A percentile compares a stretch with the other conserved stretches of the same genome.
These are phyloP conservation scores for Philhelius pedissequus DNA, from an alignment of 2,888 invertebrate species.

Conservation along the genomic window DNA sequence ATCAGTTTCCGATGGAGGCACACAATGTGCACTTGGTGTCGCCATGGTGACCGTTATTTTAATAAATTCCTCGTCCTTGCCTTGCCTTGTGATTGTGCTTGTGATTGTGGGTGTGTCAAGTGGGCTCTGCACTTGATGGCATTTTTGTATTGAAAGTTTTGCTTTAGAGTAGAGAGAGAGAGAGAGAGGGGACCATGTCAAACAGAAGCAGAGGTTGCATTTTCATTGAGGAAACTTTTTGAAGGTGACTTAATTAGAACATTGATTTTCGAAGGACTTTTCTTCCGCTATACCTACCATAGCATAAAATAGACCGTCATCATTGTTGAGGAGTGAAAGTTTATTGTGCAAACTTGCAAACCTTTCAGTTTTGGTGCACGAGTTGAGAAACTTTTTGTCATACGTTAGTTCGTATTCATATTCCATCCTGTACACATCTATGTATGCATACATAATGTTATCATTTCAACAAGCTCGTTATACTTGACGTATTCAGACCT, in stretches of 20 bases:
- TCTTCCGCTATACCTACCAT: neutral
- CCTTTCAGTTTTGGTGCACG: neutral
- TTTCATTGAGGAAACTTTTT: slow-evolving; percentile 42
- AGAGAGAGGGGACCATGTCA: neutral
- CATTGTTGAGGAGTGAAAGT: neutral
- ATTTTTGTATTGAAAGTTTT: slow-evolving; percentile 36
- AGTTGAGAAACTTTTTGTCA: slow-evolving; percentile 23
- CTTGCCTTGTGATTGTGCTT: too few relatives aligned
- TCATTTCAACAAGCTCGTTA: neutral
- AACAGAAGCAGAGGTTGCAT: slow-evolving; percentile 23
- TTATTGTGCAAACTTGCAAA: neutral
- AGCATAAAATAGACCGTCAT: too few relatives aligned
- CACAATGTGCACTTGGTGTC: slow-evolving; percentile 17
- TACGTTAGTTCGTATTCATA: neutral
- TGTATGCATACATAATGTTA: neutral
- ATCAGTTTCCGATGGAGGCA: slow-evolving; percentile 33
- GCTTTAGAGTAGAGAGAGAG: neutral
- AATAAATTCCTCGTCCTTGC: slow-evolving; percentile 13
- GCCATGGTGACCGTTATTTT: slow-evolving; percentile 23
- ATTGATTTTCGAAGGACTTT: slow-evolving; percentile 44
- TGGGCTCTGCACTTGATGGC: neutral
- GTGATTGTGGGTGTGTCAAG: neutral
- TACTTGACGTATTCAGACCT: slow-evolving; percentile 21
- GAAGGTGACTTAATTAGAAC: slow-evolving; percentile 61
- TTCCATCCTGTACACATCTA: neutral